Base-by-base conservation (phyloP, 1,140 invertebrate genomes). In the Pogonognathellus flavescens region DNA sequence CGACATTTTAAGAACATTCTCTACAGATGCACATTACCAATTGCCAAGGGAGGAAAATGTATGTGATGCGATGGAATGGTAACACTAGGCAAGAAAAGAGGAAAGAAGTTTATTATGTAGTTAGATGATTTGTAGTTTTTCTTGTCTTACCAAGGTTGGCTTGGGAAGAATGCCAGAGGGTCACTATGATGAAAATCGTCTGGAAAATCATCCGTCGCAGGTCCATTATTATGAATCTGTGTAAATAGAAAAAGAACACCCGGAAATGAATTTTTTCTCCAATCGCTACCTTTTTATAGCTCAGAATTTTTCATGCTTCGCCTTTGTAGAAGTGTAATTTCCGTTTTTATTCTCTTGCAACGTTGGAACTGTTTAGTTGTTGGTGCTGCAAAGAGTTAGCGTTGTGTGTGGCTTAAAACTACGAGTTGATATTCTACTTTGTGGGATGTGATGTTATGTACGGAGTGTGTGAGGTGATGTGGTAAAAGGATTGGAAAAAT, bases 111-210 rank as follows among this genome's bases (percentile, higher is more conserved):
- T 81, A 81, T 53, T 81, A 81, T 81, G 53, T 81, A 55, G 53
- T 81, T 81, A 53, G 53, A 81, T 55, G 50, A 81, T 81, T 55
- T 81, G 53, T 81, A 81, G 80, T 53, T 81, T 41, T 55, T 81
- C 18, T 82, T 50, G 52, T 22, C 85, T 86, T 86, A 86, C 85
- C 85, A 4, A 86, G 25, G 66, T 83, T 86, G 62, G 85, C 85
- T 25, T 86, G 81, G 53, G 85, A 83, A 25, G 81, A 86, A 66
- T 86, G 85, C 82, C 85, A 86, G 60, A 86, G 70, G 85, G 85
- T 83, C 18, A 86, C 50, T 53, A 59, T 59, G 81, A 86, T 83
- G 81, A 86, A 83, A 59, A 86, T 83, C 16, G 82, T 86, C 49
- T 83, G 81, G 52, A 83, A 76, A 83, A 86, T 76, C 81, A 83